Conservation (phyloP, 2,113 vertebrate species). For the Scalopus aquaticus region DNA sequence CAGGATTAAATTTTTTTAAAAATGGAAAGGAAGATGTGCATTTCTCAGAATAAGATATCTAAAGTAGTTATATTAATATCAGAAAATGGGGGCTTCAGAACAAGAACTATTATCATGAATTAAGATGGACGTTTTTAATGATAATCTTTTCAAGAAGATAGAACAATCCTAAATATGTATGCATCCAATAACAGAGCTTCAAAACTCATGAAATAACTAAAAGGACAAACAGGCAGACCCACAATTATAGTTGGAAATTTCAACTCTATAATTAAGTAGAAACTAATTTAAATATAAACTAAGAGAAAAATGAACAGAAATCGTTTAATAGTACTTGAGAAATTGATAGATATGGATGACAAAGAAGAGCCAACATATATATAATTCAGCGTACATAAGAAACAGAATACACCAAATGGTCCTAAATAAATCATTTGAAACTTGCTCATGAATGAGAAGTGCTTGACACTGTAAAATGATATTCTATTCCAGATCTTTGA, state of each 20-base stretch:
- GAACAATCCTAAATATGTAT: neutral
- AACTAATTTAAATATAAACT: slow-evolving; percentile 32
- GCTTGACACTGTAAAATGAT: neutral
- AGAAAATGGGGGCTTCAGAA: neutral
- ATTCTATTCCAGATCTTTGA: neutral
- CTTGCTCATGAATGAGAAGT: neutral
- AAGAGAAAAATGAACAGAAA: neutral
- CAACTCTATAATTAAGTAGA: neutral
- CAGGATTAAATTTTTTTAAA: neutral
- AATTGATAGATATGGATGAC: neutral
- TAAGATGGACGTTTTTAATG: neutral
- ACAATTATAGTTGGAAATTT: neutral
- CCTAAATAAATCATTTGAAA: neutral
- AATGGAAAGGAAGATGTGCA: neutral
- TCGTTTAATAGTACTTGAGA: neutral
- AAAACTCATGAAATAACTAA: neutral
- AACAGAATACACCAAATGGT: neutral
- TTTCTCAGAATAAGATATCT: neutral
- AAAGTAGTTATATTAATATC: neutral
- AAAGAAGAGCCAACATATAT: neutral
- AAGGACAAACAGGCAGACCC: neutral
- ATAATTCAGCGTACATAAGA: neutral
- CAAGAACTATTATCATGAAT: neutral
- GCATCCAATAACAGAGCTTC: neutral
- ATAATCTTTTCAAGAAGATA: neutral